phyloP scores from a whole-genome alignment of 2,113 vertebrate genomes.

The Chamaetylas fuelleborni region DNA sequence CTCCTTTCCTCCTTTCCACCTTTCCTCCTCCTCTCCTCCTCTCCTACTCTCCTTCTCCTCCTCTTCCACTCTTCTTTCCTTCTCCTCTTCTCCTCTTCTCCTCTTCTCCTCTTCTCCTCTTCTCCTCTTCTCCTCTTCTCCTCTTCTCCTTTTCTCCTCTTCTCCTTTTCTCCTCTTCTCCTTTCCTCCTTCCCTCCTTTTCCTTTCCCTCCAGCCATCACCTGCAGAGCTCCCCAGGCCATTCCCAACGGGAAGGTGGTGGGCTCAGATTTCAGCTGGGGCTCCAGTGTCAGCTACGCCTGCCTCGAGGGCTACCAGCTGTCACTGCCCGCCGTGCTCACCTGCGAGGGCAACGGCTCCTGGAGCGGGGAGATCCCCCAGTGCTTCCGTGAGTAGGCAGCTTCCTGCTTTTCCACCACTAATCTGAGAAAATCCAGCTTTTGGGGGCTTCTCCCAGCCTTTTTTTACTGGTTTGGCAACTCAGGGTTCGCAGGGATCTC shows the following conservation, averaged over 20 bases:
- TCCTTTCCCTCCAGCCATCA: constrained; percentile 77
- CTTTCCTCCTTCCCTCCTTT: too few species aligned
- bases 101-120: too few species aligned
- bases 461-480: not conserved
- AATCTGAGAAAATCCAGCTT: accelerated
- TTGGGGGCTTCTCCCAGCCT: accelerated
- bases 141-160: too few species aligned
- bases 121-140: too few species aligned
- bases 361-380: constrained; percentile 95
- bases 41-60: too few species aligned
- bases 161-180: too few species aligned
- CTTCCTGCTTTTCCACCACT: accelerated
- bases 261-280: constrained; percentile 92
- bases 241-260: constrained; percentile 92
- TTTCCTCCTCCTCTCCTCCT: too few species aligned
- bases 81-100: too few species aligned
- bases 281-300: constrained; percentile 88
- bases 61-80: too few species aligned
- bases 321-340: constrained; percentile 90
- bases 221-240: constrained; percentile 82
- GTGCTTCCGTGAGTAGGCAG: constrained; percentile 89
- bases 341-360: constrained; percentile 90
- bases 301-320: constrained; percentile 97
- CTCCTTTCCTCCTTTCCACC: too few species aligned
- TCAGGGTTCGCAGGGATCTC: not conserved